Percentiles rank a stretch among this genome's conserved stretches.
Evolutionary conservation across 2,797 vertebrate species (phyloP).

Genomic region (Bovichtus variegatus): DNA sequence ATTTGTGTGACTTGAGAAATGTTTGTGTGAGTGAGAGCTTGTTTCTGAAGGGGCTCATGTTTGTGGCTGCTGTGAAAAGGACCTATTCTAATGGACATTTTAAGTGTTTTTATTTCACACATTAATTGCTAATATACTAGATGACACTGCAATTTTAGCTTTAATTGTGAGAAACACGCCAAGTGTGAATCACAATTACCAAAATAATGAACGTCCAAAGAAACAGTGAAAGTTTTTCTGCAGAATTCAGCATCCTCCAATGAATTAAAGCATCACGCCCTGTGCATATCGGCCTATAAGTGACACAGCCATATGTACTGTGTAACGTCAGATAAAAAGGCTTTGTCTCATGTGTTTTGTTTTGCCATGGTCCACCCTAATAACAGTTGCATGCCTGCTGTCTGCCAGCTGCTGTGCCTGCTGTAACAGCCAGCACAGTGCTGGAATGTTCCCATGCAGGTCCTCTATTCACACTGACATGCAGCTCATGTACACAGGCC

Average conservation of each 20-base stretch:
- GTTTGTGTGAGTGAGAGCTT: too few relatives aligned
- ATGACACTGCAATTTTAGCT: neutral
- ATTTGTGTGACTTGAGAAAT: too few relatives aligned
- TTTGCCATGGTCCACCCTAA: constrained; percentile 55
- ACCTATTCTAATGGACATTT: constrained; percentile 25
- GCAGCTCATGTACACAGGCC: constrained; percentile 12
- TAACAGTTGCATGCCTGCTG: constrained; percentile 73
- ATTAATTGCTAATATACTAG: neutral
- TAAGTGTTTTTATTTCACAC: constrained; percentile 1
- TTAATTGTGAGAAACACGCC: neutral
- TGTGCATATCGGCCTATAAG: neutral
- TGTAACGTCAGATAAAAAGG: constrained; percentile 41
- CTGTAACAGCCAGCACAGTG: constrained; percentile 66
- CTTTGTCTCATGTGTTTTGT: constrained; percentile 61
- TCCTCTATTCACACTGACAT: constrained; percentile 51
- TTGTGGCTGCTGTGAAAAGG: too few relatives aligned
- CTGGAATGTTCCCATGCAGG: constrained; percentile 81
- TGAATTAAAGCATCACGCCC: neutral
- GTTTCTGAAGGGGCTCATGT: too few relatives aligned
- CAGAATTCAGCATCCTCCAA: neutral
- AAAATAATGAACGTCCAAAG: neutral
- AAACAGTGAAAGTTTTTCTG: neutral
- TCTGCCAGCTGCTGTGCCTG: constrained; percentile 73
- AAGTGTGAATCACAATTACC: neutral
- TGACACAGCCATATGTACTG: constrained; percentile 24